Base-by-base conservation (phyloP, 2,797 vertebrate species). In the Pygocentrus nattereri region DNA sequence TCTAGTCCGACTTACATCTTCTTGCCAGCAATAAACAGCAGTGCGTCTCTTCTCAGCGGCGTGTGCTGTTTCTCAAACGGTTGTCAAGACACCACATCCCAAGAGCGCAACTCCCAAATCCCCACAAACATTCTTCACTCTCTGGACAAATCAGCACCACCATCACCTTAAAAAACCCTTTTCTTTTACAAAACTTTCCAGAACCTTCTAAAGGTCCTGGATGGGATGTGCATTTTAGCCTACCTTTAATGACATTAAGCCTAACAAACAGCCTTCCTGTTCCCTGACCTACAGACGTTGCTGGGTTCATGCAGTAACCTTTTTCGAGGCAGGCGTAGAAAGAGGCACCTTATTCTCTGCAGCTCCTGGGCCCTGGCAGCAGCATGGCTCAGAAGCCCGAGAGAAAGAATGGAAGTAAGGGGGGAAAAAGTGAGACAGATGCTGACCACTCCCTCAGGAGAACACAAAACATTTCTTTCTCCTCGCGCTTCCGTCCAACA, bases 401-500 rank as follows among this genome's bases (percentile, higher is more conserved):
- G 38, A 41, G 44, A 31, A 27, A 19, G 69, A n/a, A 21, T 49
- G 15, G 59, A 21, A 76, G 49, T 61, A 47, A 68, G 50, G 19
- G 41, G 64, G 30, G 13, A 47, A 18, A 70, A 4, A 75, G 38
- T 34, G 31, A 47, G 50, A 47, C 25, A 31, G 64, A 62, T 31
- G 25, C 64, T 74, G 50, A 31, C 73, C 67, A 34, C 77, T 59
- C 73, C 73, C 49, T 65, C 12, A 7, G 30, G 41, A 80, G 58
- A 62, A 71, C 72, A 84, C 73, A 84, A 71, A 80, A 80, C 58
- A 64, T n/a, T 41, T 78, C 59, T 70, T 75, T 85, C 67, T 50
- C 25, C 23, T 64, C 58, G 49, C 31, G 25, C 23, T 64, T 30
- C 23, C n/a, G 30, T 74, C 68, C 64, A 78, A 74, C 52, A 84